Evolutionary conservation across 2,113 vertebrate genomes (phyloP).

Genomic region (Lepisosteus osseus): DNA sequence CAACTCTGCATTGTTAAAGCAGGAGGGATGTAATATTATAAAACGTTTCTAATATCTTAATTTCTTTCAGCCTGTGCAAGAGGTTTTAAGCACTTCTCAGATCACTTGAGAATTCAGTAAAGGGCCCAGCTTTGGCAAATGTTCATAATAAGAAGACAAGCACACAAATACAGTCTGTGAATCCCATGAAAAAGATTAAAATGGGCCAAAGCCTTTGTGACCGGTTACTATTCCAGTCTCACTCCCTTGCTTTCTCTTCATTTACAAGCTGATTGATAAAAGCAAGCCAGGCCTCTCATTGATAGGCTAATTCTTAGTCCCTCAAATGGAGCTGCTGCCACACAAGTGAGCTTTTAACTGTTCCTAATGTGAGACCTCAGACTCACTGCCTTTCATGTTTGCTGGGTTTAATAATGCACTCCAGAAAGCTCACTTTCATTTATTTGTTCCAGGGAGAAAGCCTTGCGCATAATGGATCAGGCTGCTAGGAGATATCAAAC

Average conservation of each 20-base stretch:
- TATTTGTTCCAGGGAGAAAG: neutral
- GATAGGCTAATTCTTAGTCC: slow-evolving; percentile 3
- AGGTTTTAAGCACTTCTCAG: too few relatives aligned
- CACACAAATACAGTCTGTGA: too few relatives aligned
- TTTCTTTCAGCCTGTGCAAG: too few relatives aligned
- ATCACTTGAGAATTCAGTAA: too few relatives aligned
- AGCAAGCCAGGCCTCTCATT: neutral
- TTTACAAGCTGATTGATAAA: neutral
- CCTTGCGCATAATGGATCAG: neutral
- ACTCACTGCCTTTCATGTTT: slow-evolving; percentile 5
- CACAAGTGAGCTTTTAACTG: slow-evolving; percentile 11
- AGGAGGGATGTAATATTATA: too few relatives aligned
- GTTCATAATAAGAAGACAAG: too few relatives aligned
- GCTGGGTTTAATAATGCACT: neutral
- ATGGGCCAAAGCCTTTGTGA: neutral
- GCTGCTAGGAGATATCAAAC: slow-evolving; percentile 5
- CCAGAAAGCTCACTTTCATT: slow-evolving; percentile 1
- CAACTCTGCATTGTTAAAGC: too few relatives aligned
- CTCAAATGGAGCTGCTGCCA: slow-evolving; percentile 1
- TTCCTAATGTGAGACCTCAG: neutral
- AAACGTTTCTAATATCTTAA: too few relatives aligned
- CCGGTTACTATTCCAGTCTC: neutral
- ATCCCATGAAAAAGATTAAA: neutral
- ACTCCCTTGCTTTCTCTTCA: neutral
- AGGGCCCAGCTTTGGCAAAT: too few relatives aligned